Percentiles rank a stretch among this genome's conserved stretches.
These are phyloP conservation scores for Micrasema minimum DNA, from an alignment of 1,140 invertebrate genomes.

Conservation along the genomic window DNA sequence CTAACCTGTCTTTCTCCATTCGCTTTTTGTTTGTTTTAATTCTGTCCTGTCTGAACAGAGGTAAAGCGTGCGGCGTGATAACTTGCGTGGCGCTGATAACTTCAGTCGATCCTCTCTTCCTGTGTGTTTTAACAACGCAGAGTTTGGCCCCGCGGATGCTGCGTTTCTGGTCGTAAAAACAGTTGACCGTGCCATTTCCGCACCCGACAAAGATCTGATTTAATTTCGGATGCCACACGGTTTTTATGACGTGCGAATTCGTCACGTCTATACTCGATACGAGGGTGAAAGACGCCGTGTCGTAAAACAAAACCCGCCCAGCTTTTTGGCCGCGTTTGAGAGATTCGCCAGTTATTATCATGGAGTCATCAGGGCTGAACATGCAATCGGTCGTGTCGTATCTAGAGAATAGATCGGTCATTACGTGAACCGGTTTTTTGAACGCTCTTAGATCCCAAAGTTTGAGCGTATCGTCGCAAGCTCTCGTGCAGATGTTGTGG, in stretches of 20 bases:
- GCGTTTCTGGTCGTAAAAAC: slow-evolving; percentile 88
- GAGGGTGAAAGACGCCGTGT: slow-evolving; percentile 81
- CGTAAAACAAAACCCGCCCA: slow-evolving; percentile 86
- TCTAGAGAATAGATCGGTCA: slow-evolving; percentile 80
- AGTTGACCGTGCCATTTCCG: slow-evolving; percentile 90
- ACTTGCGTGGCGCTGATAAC: slow-evolving; percentile 92
- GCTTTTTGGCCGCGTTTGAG: slow-evolving; percentile 74
- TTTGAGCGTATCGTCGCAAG: slow-evolving; percentile 94
- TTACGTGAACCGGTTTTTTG: slow-evolving; percentile 80
- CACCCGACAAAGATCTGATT: slow-evolving; percentile 96
- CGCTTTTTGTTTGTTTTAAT: slow-evolving; percentile 89
- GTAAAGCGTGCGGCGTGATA: slow-evolving; percentile 97
- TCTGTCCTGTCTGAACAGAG: slow-evolving; percentile 93
- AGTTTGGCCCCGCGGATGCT: slow-evolving; percentile 92
- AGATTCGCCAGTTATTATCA: slow-evolving; percentile 91
- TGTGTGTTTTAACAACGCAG: slow-evolving; percentile 85
- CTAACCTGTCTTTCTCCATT: slow-evolving; percentile 91
- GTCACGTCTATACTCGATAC: slow-evolving; percentile 80
- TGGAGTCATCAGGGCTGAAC: slow-evolving; percentile 93
- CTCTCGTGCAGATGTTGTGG: slow-evolving; percentile 80
- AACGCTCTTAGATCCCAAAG: slow-evolving; percentile 92
- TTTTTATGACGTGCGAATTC: slow-evolving; percentile 87
- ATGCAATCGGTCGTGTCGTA: slow-evolving; percentile 93
- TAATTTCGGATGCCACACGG: slow-evolving; percentile 95
- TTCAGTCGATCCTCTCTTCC: slow-evolving; percentile 84